These are phyloP conservation scores for Melanotaenia pygmaea DNA, from an alignment of 2,797 vertebrate genomes.

Conservation along the genomic window DNA sequence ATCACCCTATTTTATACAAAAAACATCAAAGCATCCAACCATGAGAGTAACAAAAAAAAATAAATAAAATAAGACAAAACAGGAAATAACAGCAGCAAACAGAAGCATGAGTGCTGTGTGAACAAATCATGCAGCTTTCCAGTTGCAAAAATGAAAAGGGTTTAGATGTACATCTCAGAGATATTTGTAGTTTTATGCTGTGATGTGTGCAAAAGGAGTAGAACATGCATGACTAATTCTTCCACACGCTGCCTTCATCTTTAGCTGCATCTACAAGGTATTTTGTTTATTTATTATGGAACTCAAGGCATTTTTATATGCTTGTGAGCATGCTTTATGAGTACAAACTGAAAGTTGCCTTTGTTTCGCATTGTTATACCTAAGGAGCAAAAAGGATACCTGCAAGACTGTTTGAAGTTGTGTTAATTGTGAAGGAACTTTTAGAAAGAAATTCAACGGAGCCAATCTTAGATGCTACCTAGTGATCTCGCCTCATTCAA, in stretches of 20 bases:
- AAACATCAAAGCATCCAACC: conserved; percentile 50
- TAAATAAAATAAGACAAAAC: background rate
- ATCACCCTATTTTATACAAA: conserved; percentile 9
- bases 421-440: conserved; percentile 64
- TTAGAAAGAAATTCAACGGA: conserved; percentile 28
- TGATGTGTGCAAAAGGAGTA: conserved; percentile 52
- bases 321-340: conserved; percentile 35
- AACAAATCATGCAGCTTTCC: conserved; percentile 54
- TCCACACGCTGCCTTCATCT: conserved; percentile 57
- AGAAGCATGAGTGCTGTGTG: conserved; percentile 44
- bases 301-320: conserved; percentile 39
- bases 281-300: conserved; percentile 64
- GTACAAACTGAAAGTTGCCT: conserved; percentile 46
- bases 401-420: conserved; percentile 64
- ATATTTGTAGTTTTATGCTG: conserved; percentile 67
- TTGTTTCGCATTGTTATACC: conserved; percentile 38
- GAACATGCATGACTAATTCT: conserved; percentile 48
- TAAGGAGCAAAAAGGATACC: conserved; percentile 49
- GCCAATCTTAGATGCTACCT: conserved; percentile 60
- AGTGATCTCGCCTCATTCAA: conserved; percentile 68
- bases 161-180: conserved; percentile 62
- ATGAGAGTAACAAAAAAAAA: conserved; percentile 43
- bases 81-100: conserved; percentile 39
- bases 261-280: conserved; percentile 66
- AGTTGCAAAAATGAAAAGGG: conserved; percentile 64